Conservation (phyloP, 1,140 invertebrate species). For the Diprion similis region DNA sequence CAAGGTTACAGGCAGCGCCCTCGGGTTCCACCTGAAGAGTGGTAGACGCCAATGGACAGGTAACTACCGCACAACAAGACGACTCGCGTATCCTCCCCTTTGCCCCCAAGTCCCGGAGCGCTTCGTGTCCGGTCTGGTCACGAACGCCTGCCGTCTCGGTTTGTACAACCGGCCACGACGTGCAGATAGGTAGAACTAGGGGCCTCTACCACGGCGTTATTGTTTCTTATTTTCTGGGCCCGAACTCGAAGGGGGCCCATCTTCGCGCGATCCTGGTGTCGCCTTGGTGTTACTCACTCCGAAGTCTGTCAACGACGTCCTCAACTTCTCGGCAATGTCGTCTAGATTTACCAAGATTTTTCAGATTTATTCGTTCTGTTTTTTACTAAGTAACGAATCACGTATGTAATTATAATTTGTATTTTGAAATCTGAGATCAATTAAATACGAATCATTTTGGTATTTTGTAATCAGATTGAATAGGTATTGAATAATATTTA, state of each 20-base stretch:
- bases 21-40: not conserved
- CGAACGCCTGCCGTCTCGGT: conserved; percentile 29
- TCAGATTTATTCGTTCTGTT: too few relatives aligned
- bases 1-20: too few relatives aligned
- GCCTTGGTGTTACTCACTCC: not conserved
- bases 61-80: conserved; percentile 46
- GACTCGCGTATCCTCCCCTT: conserved; percentile 37
- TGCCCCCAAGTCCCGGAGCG: conserved; percentile 19
- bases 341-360: too few relatives aligned
- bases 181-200: not conserved
- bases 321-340: too few relatives aligned
- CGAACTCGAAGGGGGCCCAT: not conserved
- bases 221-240: not conserved
- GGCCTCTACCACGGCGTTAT: not conserved
- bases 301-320: not conserved
- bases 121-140: conserved; percentile 37
- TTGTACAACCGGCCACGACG: too few relatives aligned
- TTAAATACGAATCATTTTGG: too few relatives aligned
- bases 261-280: not conserved
- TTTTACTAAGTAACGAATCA: too few relatives aligned
- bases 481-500: too few relatives aligned
- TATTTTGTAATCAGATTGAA: too few relatives aligned
- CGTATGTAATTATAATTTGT: too few relatives aligned
- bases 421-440: too few relatives aligned
- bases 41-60: conserved; percentile 36